phyloP scores from a whole-genome alignment of 2,888 invertebrate species.

The Congeria kusceri region DNA sequence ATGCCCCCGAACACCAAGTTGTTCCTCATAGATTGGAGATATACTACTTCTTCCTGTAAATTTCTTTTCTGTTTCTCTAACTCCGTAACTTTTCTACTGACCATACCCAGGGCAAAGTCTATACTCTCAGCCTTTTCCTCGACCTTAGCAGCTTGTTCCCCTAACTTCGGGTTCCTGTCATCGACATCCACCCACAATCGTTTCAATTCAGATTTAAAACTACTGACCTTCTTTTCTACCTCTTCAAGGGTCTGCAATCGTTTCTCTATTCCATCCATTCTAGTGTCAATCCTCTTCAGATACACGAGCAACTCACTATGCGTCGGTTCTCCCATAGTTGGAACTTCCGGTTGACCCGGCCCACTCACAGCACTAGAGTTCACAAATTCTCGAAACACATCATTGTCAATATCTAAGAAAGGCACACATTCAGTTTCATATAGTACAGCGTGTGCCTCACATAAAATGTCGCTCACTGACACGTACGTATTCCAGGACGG shows the following conservation, averaged over 20 bases:
- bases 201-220: constrained; percentile 7
- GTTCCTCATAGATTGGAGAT: constrained; percentile 27
- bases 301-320: not conserved
- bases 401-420: too few species aligned
- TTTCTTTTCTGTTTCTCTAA: constrained; percentile 10
- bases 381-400: too few species aligned
- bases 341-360: too few species aligned
- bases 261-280: too few species aligned
- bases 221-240: constrained; percentile 11
- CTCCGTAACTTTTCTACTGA: not conserved
- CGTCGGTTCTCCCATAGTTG: not conserved
- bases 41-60: constrained; percentile 7
- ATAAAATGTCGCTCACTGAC: too few species aligned
- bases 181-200: not conserved
- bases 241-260: not conserved
- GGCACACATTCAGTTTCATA: too few species aligned
- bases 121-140: too few species aligned
- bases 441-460: too few species aligned
- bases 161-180: not conserved
- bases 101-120: not conserved
- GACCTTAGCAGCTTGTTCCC: too few species aligned
- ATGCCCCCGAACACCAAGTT: constrained; percentile 24
- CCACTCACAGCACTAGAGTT: too few species aligned
- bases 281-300: not conserved
- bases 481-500: too few species aligned